Evolutionary conservation across 1,140 invertebrate species (phyloP), one percentile per base, ranked within the genome.

Genomic region (Caenorhabditis inopinata): DNA sequence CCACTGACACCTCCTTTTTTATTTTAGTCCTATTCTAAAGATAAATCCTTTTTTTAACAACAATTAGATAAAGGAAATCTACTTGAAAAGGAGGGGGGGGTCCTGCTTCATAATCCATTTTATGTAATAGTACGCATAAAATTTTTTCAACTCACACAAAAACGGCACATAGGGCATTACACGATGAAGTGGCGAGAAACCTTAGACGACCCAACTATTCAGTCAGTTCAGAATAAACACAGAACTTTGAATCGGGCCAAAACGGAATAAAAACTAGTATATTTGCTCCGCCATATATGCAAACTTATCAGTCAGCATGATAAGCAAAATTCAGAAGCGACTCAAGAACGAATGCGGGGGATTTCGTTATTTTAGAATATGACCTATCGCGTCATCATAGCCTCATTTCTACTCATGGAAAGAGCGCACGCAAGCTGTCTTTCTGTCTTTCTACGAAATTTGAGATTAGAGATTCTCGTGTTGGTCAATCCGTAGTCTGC

Each of bases 221-320:
- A 68, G 58, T 68, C 58, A 68, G 58, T 29, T 68, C 58, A 68
- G 27, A 42, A 68, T 68, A 68, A 68, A 68, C 16, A 68, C 16
- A 12, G 32, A 32, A 18, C 23, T 4, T 0, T 23, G 25, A 38
- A 14, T 18, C 29, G 32, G 25, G 27, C 5, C 25, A 32, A 58
- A 9, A n/a, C 51, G 51, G 1, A 58, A 58, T 32, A 58, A 29
- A 27, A 58, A 58, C 53, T 42, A n/a, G n/a, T n/a, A 0, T 68
- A 38, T 68, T 68, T 68, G 58, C 58, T 32, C 32, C 38, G 38
- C 5, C 14, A 42, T 42, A 38, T 38, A 38, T 23, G 38, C 38
- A 32, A 32, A 68, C 58, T 68, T 68, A 68, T 68, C 58, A 7
- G 38, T 68, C 16, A 18, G 32, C 35, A 68, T 68, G 32, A 12